These are phyloP conservation scores for Miichthys miiuy DNA, from an alignment of 2,797 vertebrate genomes.

Conservation along the genomic window DNA sequence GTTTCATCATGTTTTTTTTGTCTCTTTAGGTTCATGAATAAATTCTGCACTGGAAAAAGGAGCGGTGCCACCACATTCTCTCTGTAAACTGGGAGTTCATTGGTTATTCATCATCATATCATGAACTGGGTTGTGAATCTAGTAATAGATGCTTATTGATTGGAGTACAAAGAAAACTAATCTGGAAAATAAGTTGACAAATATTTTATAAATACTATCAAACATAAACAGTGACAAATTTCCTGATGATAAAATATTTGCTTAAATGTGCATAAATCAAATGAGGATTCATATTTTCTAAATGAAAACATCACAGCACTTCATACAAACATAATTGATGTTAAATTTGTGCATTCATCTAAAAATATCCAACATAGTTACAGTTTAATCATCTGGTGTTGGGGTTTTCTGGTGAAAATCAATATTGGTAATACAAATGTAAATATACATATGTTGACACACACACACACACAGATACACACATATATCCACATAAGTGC, in stretches of 20 bases:
- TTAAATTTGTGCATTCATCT: neutral
- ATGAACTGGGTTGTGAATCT: neutral
- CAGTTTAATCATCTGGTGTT: conserved; percentile 8
- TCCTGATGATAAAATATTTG: neutral
- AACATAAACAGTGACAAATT: neutral
- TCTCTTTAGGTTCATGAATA: conserved; percentile 28
- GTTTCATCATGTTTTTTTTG: neutral
- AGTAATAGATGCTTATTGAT: neutral
- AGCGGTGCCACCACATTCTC: neutral
- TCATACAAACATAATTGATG: neutral
- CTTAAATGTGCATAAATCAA: neutral
- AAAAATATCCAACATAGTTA: neutral
- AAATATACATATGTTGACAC: neutral
- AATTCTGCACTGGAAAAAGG: neutral
- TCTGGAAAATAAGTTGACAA: neutral
- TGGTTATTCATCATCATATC: neutral
- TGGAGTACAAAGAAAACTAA: neutral
- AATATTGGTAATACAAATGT: neutral
- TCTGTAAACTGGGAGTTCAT: neutral
- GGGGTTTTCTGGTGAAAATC: neutral
- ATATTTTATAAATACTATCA: neutral
- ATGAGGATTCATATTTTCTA: neutral
- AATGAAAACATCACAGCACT: neutral
- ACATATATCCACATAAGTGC: neutral
- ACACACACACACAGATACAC: too few relatives aligned